Conservation (phyloP, 2,888 invertebrate species). For the Himalopsyche tibetana region DNA sequence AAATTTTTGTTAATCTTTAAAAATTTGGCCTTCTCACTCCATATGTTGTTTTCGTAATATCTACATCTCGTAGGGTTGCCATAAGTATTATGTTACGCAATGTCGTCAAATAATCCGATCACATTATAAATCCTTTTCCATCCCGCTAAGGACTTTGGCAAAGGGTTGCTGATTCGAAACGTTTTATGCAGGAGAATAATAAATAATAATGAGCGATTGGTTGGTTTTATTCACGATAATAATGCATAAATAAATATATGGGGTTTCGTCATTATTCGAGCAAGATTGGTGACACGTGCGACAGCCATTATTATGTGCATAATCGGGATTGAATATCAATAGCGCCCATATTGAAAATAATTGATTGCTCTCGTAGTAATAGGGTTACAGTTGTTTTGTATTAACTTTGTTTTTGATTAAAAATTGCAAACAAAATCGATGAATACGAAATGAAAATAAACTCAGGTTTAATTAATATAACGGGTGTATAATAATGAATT, state of each 20-base stretch:
- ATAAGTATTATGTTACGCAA: constrained; percentile 30
- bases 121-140: constrained; percentile 52
- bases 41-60: not conserved
- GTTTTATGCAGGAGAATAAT: constrained; percentile 54
- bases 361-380: constrained; percentile 41
- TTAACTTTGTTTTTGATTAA: not conserved
- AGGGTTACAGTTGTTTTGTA: constrained; percentile 1
- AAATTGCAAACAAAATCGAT: not conserved
- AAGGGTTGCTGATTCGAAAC: constrained; percentile 56
- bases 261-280: constrained; percentile 14
- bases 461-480: no score
- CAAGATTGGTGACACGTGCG: constrained; percentile 63
- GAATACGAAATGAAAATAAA: no score
- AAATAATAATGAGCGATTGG: constrained; percentile 47
- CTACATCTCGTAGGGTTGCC: not conserved
- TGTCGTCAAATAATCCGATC: constrained; percentile 43
- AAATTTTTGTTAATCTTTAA: no score
- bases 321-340: constrained; percentile 48
- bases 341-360: constrained; percentile 38
- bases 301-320: constrained; percentile 54
- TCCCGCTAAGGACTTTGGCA: not conserved
- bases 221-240: constrained; percentile 52
- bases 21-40: no score
- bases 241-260: constrained; percentile 62
- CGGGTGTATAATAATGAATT: no score